Evolutionary conservation across 2,797 vertebrate species (phyloP).

Genomic region (Coccyzus lansbergi): DNA sequence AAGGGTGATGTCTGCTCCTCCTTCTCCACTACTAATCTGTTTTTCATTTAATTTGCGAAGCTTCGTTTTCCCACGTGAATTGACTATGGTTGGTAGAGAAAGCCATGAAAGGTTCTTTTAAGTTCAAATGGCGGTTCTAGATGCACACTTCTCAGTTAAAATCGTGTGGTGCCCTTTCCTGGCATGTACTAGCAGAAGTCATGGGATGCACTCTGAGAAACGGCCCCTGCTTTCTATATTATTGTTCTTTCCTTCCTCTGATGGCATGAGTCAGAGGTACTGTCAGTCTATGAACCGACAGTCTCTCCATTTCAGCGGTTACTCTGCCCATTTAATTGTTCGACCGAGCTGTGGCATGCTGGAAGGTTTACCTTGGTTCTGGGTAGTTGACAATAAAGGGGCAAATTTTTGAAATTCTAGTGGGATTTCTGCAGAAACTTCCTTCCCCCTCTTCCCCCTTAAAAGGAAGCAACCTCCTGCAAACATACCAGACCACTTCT

Average conservation of each 20-base stretch:
- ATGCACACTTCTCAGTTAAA: background rate
- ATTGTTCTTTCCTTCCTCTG: constrained; percentile 43
- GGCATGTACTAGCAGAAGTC: background rate
- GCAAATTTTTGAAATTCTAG: constrained; percentile 16
- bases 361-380: background rate
- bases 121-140: background rate
- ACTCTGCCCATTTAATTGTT: background rate
- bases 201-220: background rate
- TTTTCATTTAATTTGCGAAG: constrained; percentile 26
- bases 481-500: background rate
- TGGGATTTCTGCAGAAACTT: background rate
- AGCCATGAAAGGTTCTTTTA: background rate
- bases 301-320: background rate
- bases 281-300: background rate
- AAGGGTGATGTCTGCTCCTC: background rate
- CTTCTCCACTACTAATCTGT: background rate
- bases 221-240: background rate
- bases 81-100: background rate
- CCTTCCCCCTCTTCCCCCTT: background rate
- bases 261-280: background rate
- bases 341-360: background rate
- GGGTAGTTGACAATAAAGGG: background rate
- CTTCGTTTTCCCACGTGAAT: background rate
- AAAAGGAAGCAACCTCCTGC: background rate
- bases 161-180: background rate